These are phyloP conservation scores for Pseudomugil gertrudae DNA, from an alignment of 2,797 vertebrate species.

Conservation along the genomic window DNA sequence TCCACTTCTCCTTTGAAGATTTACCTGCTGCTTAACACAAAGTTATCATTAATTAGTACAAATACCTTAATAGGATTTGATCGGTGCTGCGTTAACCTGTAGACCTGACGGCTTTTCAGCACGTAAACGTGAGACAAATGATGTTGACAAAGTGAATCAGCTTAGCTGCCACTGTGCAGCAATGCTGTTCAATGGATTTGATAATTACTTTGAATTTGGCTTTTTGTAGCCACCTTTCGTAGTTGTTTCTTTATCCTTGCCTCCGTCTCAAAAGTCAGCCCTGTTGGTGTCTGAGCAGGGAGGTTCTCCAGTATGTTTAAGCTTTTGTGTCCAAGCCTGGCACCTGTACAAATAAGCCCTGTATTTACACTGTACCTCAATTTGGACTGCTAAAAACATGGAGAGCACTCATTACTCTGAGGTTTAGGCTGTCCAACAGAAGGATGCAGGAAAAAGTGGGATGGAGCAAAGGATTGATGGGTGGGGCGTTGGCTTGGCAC, in stretches of 20 bases:
- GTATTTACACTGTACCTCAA: slow-evolving; percentile 70
- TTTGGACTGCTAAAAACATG: slow-evolving; percentile 69
- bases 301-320: slow-evolving; percentile 46
- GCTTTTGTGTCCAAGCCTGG: slow-evolving; percentile 55
- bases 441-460: slow-evolving; percentile 48
- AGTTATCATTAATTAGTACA: slow-evolving; percentile 33
- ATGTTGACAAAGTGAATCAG: slow-evolving; percentile 56
- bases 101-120: slow-evolving; percentile 26
- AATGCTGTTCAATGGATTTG: slow-evolving; percentile 59
- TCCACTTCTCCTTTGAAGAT: background rate
- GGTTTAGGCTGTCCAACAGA: slow-evolving; percentile 71
- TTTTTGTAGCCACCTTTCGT: slow-evolving; percentile 52
- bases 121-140: slow-evolving; percentile 52
- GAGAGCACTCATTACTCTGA: slow-evolving; percentile 82
- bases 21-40: background rate
- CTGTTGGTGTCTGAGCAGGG: slow-evolving; percentile 32
- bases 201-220: slow-evolving; percentile 50
- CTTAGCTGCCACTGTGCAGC: slow-evolving; percentile 44
- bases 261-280: slow-evolving; percentile 5
- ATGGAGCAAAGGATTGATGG: slow-evolving; percentile 61
- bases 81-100: slow-evolving; percentile 17
- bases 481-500: slow-evolving; percentile 70
- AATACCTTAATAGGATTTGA: slow-evolving; percentile 22
- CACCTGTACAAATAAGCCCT: slow-evolving; percentile 70
- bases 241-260: slow-evolving; percentile 26